These are phyloP conservation scores for Sepiola atlantica DNA, from an alignment of 2,888 invertebrate genomes.

Conservation along the genomic window DNA sequence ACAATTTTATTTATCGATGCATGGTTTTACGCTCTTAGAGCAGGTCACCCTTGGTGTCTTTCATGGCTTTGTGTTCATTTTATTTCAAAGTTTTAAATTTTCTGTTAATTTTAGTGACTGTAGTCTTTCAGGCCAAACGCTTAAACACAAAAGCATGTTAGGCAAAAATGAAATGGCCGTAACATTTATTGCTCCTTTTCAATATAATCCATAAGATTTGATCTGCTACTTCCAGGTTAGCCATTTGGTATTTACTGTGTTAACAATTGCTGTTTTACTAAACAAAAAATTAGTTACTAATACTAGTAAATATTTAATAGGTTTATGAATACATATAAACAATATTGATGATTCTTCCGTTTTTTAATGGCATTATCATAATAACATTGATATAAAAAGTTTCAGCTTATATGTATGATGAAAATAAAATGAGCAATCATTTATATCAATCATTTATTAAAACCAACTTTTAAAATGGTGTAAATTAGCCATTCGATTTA, in stretches of 20 bases:
- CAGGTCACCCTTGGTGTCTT: background rate
- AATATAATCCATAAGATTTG: background rate
- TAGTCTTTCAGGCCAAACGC: background rate
- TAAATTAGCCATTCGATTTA: no score
- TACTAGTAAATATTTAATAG: background rate
- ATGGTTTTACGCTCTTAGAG: background rate
- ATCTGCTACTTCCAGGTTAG: background rate
- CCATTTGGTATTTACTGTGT: background rate
- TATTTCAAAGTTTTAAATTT: background rate
- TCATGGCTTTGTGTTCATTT: background rate
- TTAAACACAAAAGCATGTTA: background rate
- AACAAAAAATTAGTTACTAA: background rate
- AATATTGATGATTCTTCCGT: no score
- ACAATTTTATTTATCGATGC: no score
- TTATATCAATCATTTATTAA: no score
- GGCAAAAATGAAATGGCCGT: background rate
- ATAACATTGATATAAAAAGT: no score
- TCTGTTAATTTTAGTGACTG: background rate
- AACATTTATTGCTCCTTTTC: background rate
- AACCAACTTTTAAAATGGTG: no score
- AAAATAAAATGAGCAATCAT: no score
- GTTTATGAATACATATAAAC: no score
- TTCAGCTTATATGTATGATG: no score
- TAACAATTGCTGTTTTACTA: background rate
- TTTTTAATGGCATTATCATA: no score